Evolutionary conservation across 2,888 invertebrate genomes (phyloP), one percentile per base, ranked within the genome.

Genomic region (Cecidostiba fungosa): DNA sequence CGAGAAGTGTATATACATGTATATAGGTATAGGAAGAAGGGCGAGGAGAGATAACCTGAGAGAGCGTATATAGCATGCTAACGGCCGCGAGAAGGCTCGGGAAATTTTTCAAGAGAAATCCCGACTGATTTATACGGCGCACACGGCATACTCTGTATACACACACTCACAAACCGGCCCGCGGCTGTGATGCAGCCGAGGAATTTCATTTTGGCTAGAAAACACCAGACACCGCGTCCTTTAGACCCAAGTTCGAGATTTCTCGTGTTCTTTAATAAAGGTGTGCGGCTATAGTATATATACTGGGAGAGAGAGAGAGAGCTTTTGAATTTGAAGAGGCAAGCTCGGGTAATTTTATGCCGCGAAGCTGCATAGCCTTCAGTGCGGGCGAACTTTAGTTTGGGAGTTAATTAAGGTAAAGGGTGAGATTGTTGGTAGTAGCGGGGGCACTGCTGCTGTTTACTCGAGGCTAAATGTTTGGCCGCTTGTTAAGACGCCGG

Each of bases 131-230:
- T 88, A 89, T 88, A 87, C 85, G 66, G 82, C 69, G 87, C 86
- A 88, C 19, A 50, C 85, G 85, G 76, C 26, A 12, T 50, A 50
- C 86, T 26, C 0, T 19, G 5, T 4, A 54, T 3, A 8, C 23
- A 6, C n/a, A 23, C 19, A n/a, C 1, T 6, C 16, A 59, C 1
- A 47, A 50, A 6, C 6, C 54, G 54, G 8, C n/a, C 10, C 54
- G 19, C 19, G n/a, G 54, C n/a, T 23, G 6, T 43, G 86, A 77
- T 86, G 87, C n/a, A 59, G 66, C 50, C 69, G 88, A 84, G 89
- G 90, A 91, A 91, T 91, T 91, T 91, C 91, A 90, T 91, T 91
- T 91, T 88, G 88, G 88, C 77, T 50, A 32, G 72, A 78, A 70
- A 66, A 62, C 79, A 62, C 80, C 39, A 43, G 26, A 32, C 43